Evolutionary conservation across 2,113 vertebrate genomes (phyloP), one percentile per base, ranked within the genome.

Genomic region (Mirounga angustirostris): DNA sequence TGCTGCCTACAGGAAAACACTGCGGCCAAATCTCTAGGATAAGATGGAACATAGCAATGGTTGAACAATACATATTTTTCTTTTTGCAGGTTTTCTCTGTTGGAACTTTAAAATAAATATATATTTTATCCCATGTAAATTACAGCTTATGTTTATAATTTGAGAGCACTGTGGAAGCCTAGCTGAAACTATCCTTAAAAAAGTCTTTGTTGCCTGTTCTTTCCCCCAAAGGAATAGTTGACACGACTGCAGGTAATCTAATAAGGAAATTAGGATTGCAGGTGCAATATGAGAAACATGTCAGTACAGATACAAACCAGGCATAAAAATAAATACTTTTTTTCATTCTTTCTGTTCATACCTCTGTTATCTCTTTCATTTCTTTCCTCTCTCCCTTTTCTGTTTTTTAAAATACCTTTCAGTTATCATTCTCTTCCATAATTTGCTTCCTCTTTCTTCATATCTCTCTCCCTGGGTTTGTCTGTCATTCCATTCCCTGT

Each of bases 61-160:
- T 92, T 95, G n/a, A 85, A 86, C 11, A 85, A 73, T 69, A 63
- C 8, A 3, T 86, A 52, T 40, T 84, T 87, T 89, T 87, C 18
- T 63, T 52, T 84, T 15, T 85, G 36, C 19, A 36, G 12, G 6
- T 87, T 94, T 95, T 93, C 43, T 86, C 54, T 91, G n/a, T 79
- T 95, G 65, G 81, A 87, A 61, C 50, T 61, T 91, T 46, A 95
- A 91, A 89, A 79, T 59, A 93, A 93, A 71, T 95, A 56, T 33
- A 79, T 82, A 5, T 71, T 90, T 93, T 84, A 92, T 88, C 26
- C 80, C 40, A 95, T 63, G 7, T 90, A 46, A 95, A 94, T 91
- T 92, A 84, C 1, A 95, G 40, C 14, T 84, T 86, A 52, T 83
- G 36, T 28, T 54, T 95, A 12, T 87, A 89, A 96, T 80, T 87